Conservation (phyloP, 2,888 invertebrate species). For the Resseliella maxima region DNA sequence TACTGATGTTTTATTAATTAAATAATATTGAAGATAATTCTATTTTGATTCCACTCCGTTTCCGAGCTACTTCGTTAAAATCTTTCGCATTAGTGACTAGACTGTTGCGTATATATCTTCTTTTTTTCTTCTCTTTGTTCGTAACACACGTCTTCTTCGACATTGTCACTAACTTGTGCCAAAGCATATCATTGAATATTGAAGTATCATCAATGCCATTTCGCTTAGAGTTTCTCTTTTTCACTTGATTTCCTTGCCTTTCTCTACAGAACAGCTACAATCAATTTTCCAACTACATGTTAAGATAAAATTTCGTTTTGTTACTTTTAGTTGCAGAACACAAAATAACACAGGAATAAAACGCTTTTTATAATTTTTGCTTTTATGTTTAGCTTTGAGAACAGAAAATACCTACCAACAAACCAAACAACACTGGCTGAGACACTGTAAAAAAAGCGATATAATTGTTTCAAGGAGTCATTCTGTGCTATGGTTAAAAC, state of each 20-base stretch:
- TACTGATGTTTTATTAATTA: conserved; percentile 39
- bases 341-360: background rate
- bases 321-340: background rate
- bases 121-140: background rate
- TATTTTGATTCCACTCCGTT: conserved; percentile 15
- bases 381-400: background rate
- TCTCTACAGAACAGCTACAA: too few relatives aligned
- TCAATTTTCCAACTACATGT: background rate
- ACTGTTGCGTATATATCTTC: background rate
- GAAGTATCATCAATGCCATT: too few relatives aligned
- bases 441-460: background rate
- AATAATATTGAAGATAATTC: conserved; percentile 42
- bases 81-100: conserved; percentile 12
- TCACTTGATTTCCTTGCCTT: too few relatives aligned
- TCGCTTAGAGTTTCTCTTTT: background rate
- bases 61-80: background rate
- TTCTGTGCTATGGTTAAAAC: conserved; percentile 13
- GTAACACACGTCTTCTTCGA: background rate
- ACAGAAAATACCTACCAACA: background rate
- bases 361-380: background rate
- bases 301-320: background rate
- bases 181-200: too few relatives aligned
- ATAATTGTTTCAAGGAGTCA: conserved; percentile 24
- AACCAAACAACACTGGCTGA: background rate
- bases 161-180: background rate